A percentile compares a stretch with the other conserved stretches of the same genome.
These are phyloP conservation scores for Ptychobarbus kaznakovi DNA, from an alignment of 2,797 vertebrate genomes.

Conservation along the genomic window DNA sequence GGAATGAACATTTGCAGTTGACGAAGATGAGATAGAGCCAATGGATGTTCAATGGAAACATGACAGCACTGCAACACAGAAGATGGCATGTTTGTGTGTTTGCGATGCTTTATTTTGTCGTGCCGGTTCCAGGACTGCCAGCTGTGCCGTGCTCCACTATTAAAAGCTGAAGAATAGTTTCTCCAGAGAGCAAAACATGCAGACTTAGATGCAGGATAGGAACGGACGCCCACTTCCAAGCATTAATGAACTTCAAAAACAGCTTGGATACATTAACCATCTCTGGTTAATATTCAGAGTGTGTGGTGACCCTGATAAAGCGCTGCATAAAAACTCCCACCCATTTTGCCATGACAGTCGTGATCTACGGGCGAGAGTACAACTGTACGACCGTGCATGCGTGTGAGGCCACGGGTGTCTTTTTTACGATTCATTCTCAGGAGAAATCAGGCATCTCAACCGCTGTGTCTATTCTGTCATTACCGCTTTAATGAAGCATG, in stretches of 20 bases:
- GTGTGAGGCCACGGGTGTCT: slow-evolving; percentile 56
- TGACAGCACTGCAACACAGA: slow-evolving; percentile 11
- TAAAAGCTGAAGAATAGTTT: slow-evolving; percentile 35
- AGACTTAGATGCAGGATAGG: slow-evolving; percentile 28
- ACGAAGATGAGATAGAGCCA: not conserved
- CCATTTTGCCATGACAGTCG: not conserved
- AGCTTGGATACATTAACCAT: slow-evolving; percentile 41
- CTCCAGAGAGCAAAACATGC: slow-evolving; percentile 43
- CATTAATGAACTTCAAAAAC: slow-evolving; percentile 23
- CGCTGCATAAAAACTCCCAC: slow-evolving; percentile 14
- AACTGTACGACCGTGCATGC: slow-evolving; percentile 46
- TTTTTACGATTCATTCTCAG: slow-evolving; percentile 68
- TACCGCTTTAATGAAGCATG: slow-evolving; percentile 75
- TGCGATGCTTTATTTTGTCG: slow-evolving; percentile 18
- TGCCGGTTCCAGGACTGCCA: slow-evolving; percentile 40
- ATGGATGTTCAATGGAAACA: not conserved
- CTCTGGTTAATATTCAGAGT: slow-evolving; percentile 19
- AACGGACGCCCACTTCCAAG: slow-evolving; percentile 32
- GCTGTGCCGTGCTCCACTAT: slow-evolving; percentile 56
- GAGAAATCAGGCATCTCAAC: slow-evolving; percentile 67
- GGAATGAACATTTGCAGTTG: slow-evolving; percentile 13
- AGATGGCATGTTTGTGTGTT: slow-evolving; percentile 21
- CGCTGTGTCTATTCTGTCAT: slow-evolving; percentile 67
- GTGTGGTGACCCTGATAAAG: slow-evolving; percentile 16
- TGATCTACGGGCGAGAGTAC: slow-evolving; percentile 17